phyloP scores from a whole-genome alignment of 2,888 invertebrate genomes.

The Dolichopus griseipennis region DNA sequence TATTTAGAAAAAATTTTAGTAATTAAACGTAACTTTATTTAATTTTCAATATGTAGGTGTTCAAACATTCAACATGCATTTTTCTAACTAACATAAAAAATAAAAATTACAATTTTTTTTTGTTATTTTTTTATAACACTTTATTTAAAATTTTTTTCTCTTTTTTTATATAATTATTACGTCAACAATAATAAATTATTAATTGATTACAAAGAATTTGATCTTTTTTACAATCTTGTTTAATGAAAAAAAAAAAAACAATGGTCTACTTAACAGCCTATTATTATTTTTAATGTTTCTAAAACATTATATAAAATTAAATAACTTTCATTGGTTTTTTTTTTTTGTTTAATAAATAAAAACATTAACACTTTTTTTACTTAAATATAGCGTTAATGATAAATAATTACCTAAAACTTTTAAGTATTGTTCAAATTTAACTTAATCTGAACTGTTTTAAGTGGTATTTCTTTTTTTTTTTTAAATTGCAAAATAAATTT shows the following conservation, averaged over 20 bases:
- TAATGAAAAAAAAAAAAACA: background rate
- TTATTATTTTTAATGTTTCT: background rate
- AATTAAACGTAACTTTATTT: too few relatives aligned
- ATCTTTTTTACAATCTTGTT: background rate
- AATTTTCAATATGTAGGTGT: too few relatives aligned
- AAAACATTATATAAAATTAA: background rate
- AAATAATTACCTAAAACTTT: background rate
- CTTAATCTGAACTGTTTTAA: background rate
- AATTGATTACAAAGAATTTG: background rate
- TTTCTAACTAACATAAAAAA: too few relatives aligned
- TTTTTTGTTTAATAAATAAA: background rate
- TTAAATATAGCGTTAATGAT: background rate
- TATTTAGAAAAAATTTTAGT: too few relatives aligned
- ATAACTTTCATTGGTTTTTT: background rate
- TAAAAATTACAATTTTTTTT: too few relatives aligned
- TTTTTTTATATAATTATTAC: background rate
- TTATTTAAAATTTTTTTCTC: background rate
- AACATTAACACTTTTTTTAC: background rate
- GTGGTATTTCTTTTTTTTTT: background rate
- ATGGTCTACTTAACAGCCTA: conserved; percentile 10
- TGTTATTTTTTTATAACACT: background rate
- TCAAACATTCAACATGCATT: too few relatives aligned
- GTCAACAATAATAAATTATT: background rate
- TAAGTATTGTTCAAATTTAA: background rate
- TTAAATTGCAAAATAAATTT: background rate